Base-by-base conservation (phyloP, 2,888 invertebrate genomes). In the Podabrus alpinus region DNA sequence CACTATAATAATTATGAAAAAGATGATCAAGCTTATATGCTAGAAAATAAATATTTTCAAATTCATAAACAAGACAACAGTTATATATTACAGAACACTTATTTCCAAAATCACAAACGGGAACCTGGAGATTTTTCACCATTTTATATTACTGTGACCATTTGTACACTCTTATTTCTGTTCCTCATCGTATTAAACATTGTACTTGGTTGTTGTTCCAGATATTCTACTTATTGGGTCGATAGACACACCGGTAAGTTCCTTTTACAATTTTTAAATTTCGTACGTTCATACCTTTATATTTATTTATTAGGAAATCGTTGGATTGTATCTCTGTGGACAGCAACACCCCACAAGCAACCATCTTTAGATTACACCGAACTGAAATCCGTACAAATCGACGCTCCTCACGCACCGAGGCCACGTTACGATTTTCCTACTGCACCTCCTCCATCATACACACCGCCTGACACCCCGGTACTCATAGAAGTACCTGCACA, bases 301-400 rank as follows among this genome's bases (percentile, higher is more conserved):
- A 25, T 11, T 9, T 17, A 11, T 17, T 62, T 62, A 5, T 25
- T 84, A 94, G 95, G 95, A 68, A 96, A 94, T 86, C 94, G 95
- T 83, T 95, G 94, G 94, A 88, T 96, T 75, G 92, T 94, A 15
- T 93, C 95, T 1, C 89, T 96, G 85, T 96, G 95, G 94, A 93
- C 95, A 1, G 90, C 94, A 59, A 93, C 95, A 5, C 95, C 96
- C 0, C 93, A 95, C 85, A 92, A 94, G 79, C 94, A 95, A 84
- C 94, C 95, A 3, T 92, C 96, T 0, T 86, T 95, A 4, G 95
- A 96, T 85, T 90, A 94, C 69, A 92, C 93, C 0, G 95, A 95
- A 85, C 87, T 96, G 0, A 91, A 93, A 81, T 89, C 80, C 15
- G 80, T 89, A 86, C 71, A 87, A 85, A 83, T 83, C 84, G 15